phyloP scores from a whole-genome alignment of 2,888 invertebrate species.

The Meghimatium bilineatum region DNA sequence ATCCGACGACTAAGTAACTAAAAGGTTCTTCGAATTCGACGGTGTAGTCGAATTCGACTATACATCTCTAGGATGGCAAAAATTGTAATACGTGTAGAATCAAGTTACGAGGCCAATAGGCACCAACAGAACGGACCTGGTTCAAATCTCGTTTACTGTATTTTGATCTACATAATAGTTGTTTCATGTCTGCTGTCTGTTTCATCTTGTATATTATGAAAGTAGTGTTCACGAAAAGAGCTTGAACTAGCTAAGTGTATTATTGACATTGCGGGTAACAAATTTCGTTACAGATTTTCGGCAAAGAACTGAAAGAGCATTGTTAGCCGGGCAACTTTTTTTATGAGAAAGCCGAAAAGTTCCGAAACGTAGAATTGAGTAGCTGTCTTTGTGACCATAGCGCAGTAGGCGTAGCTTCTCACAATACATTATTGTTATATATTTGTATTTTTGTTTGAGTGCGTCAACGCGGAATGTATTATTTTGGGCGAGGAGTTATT shows the following conservation, averaged over 20 bases:
- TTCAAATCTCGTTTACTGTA: too few relatives aligned
- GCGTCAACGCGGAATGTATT: background rate
- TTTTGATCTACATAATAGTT: too few relatives aligned
- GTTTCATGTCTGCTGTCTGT: too few relatives aligned
- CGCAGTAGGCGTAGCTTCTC: background rate
- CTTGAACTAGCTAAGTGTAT: background rate
- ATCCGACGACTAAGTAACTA: too few relatives aligned
- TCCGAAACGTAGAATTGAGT: background rate
- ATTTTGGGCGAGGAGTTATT: background rate
- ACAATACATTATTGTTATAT: slow-evolving; percentile 9
- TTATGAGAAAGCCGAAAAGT: background rate
- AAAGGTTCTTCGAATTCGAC: too few relatives aligned
- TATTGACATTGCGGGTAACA: background rate
- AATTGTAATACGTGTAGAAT: too few relatives aligned
- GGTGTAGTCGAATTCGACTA: too few relatives aligned
- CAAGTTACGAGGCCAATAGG: too few relatives aligned
- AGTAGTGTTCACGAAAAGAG: too few relatives aligned
- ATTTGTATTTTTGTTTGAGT: background rate
- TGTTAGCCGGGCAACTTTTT: background rate
- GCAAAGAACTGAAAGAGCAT: background rate
- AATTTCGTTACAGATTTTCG: background rate
- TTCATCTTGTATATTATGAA: too few relatives aligned
- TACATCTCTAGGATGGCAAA: too few relatives aligned
- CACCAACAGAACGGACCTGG: too few relatives aligned
- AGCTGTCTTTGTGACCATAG: background rate